Evolutionary conservation across 2,113 vertebrate genomes (phyloP), one percentile per base, ranked within the genome.

Genomic region (Nematolebias whitei): DNA sequence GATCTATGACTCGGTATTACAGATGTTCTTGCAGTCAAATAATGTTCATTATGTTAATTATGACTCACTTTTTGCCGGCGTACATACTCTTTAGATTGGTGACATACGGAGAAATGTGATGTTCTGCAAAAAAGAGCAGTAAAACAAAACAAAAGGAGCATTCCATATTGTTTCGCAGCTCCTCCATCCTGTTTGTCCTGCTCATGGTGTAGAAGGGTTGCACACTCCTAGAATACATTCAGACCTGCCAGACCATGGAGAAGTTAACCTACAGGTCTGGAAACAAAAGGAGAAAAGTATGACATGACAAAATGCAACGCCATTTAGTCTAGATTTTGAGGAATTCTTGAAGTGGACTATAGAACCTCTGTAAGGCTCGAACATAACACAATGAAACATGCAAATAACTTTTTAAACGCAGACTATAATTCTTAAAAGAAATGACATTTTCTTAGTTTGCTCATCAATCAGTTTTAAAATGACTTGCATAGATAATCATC

Each of bases 111-210:
- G 12, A 12, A 24, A 68, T 19, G 55, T 51, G 24, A 1, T 49
- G 68, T 77, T 77, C 20, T 52, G 62, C 24, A 40, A 58, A 41
- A 65, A 45, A 13, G 57, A 62, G 22, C 57, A 75, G 50, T 39
- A 63, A 61, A 79, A 73, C 50, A 76, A 85, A 78, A 58, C 50
- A 69, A 66, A 71, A 55, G 35, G 32, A 50, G 67, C 72, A 88
- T 85, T 82, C 81, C 78, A 59, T 66, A 51, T 72, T 35, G 55
- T 49, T 44, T 51, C 41, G 73, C 54, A 74, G 69, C 79, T 80
- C 69, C 54, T 69, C 61, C 0, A 71, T 75, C 78, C 78, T 84
- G 83, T 89, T 87, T 87, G 76, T 87, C 72, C 61, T 74, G 67
- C 40, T 83, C 78, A 63, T 50, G 71, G 72, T 63, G 56, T 48